Conservation (phyloP, 2,797 vertebrate genomes). For the Phataginus tetradactyla region DNA sequence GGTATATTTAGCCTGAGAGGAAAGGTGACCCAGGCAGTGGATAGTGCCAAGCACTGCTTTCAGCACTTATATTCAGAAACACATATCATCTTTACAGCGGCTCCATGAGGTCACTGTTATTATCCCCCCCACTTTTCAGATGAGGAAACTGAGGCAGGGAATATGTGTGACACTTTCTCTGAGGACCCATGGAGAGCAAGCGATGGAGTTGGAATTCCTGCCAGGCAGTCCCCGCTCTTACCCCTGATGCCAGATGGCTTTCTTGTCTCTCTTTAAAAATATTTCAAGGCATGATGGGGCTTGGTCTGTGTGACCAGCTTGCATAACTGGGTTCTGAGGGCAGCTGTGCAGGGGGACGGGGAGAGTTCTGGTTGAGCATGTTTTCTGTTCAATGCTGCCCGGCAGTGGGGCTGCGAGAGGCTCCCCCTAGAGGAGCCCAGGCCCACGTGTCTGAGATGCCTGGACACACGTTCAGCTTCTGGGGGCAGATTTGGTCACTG, state of each 20-base stretch:
- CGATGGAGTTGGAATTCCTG: background rate
- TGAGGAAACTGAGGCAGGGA: background rate
- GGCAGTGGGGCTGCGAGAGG: background rate
- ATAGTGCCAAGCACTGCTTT: background rate
- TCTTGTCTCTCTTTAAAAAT: background rate
- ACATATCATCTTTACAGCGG: background rate
- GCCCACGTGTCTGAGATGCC: background rate
- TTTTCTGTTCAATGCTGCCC: background rate
- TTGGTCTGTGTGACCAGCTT: background rate
- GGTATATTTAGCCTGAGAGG: background rate
- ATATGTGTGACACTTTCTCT: background rate
- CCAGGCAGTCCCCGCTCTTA: background rate
- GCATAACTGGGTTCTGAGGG: no score
- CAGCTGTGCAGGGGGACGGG: background rate
- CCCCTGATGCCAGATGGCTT: background rate
- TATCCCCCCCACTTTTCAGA: background rate
- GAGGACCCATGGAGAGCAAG: background rate
- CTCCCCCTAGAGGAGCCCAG: background rate
- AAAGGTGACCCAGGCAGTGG: background rate
- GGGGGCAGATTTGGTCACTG: background rate
- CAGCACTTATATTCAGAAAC: background rate
- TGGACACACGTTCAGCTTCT: background rate
- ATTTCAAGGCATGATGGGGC: background rate
- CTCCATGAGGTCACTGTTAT: background rate
- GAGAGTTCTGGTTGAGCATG: background rate